Conservation (phyloP, 2,113 vertebrate genomes). For the Alethe diademata region DNA sequence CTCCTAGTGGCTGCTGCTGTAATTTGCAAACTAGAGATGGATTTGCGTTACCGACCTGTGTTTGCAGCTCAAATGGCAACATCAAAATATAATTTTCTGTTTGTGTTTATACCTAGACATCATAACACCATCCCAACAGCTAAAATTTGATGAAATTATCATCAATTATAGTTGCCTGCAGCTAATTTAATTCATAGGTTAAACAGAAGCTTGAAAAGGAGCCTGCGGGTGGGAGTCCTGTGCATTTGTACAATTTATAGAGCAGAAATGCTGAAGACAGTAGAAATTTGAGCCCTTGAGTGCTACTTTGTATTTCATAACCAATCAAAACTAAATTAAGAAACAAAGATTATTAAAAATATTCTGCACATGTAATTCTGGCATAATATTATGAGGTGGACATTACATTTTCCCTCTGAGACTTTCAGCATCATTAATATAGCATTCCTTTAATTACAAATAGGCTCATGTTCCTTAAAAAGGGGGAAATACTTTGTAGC, state of each 20-base stretch:
- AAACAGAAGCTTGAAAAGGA: conserved; percentile 58
- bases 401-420: conserved; percentile 74
- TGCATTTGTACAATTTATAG: conserved; percentile 68
- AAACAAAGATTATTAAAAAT: conserved; percentile 83
- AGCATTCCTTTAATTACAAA: conserved; percentile 75
- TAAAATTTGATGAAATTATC: conserved; percentile 62
- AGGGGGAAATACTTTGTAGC: conserved; percentile 41
- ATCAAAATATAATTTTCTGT: not conserved
- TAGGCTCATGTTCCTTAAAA: conserved; percentile 62
- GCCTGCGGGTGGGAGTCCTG: conserved; percentile 32
- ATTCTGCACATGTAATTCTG: conserved; percentile 72
- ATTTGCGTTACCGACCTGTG: not conserved
- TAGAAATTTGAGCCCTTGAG: conserved; percentile 78
- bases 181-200: conserved; percentile 50
- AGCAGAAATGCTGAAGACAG: conserved; percentile 80
- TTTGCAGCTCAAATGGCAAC: not conserved
- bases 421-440: conserved; percentile 68
- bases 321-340: conserved; percentile 88
- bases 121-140: not conserved
- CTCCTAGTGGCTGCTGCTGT: not conserved
- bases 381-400: conserved; percentile 72
- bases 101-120: conserved; percentile 42
- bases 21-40: not conserved
- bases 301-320: conserved; percentile 77
- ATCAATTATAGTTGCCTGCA: conserved; percentile 46